Conservation (phyloP, 2,797 vertebrate species). For the Mormyrops attenuatus region DNA sequence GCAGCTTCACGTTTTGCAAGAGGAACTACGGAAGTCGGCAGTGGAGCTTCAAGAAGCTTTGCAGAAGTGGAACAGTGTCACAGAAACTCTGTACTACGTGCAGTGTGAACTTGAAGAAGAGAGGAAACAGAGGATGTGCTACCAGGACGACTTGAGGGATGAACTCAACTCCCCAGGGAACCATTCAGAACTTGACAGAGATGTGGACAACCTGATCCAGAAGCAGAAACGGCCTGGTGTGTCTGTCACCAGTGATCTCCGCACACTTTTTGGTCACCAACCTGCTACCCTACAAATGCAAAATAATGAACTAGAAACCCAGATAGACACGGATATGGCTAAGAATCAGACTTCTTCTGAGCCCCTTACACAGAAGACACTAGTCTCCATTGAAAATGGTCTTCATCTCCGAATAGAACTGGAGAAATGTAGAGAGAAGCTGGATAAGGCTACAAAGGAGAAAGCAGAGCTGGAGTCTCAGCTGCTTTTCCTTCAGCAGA, state of each 20-base stretch:
- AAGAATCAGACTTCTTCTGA: slow-evolving; percentile 44
- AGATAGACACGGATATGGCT: slow-evolving; percentile 54
- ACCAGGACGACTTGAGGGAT: slow-evolving; percentile 54
- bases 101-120: slow-evolving; percentile 41
- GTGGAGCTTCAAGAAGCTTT: slow-evolving; percentile 62
- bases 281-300: slow-evolving; percentile 49
- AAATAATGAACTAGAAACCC: slow-evolving; percentile 48
- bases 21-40: slow-evolving; percentile 54
- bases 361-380: slow-evolving; percentile 51
- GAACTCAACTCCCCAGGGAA: slow-evolving; percentile 47
- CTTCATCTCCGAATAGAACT: slow-evolving; percentile 53
- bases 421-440: slow-evolving; percentile 38
- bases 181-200: slow-evolving; percentile 24
- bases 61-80: slow-evolving; percentile 32
- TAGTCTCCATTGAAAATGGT: slow-evolving; percentile 46
- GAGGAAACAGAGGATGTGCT: slow-evolving; percentile 46
- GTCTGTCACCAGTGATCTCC: slow-evolving; percentile 45
- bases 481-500: slow-evolving; percentile 50
- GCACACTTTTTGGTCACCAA: slow-evolving; percentile 47
- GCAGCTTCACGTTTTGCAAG: slow-evolving; percentile 53
- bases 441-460: slow-evolving; percentile 50
- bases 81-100: slow-evolving; percentile 3
- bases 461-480: slow-evolving; percentile 57
- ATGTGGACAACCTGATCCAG: slow-evolving; percentile 19
- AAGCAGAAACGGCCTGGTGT: slow-evolving; percentile 51